Conservation (phyloP, 2,888 invertebrate species). For the Scaptodrosophila latifasciaeformis region DNA sequence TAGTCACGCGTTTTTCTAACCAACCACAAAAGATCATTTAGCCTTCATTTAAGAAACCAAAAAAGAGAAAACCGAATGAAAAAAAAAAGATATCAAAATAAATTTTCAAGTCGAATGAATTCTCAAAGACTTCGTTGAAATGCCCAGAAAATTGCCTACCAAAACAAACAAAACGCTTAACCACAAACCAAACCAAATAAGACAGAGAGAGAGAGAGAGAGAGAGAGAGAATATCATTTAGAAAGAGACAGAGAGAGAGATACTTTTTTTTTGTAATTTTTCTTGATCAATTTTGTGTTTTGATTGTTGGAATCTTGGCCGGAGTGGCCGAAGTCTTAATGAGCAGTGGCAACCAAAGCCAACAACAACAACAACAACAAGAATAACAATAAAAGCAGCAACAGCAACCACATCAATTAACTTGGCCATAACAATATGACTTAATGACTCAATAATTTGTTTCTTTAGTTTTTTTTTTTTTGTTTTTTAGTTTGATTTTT, state of each 20-base stretch:
- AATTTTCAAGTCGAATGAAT: too few relatives aligned
- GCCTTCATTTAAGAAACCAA: slow-evolving; percentile 22
- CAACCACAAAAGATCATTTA: slow-evolving; percentile 32
- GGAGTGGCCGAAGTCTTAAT: not conserved
- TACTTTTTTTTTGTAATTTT: too few relatives aligned
- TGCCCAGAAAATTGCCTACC: too few relatives aligned
- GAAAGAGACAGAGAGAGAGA: too few relatives aligned
- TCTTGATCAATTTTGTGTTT: slow-evolving; percentile 34
- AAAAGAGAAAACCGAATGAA: too few relatives aligned
- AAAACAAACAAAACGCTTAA: too few relatives aligned
- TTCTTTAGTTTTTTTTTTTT: too few relatives aligned
- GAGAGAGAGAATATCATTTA: too few relatives aligned
- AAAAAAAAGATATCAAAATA: too few relatives aligned
- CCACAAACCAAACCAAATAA: too few relatives aligned
- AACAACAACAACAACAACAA: not conserved
- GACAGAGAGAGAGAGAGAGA: too few relatives aligned
- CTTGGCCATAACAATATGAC: slow-evolving; percentile 10
- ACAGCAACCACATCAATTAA: not conserved
- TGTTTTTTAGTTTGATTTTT: too few relatives aligned
- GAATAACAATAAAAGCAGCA: not conserved
- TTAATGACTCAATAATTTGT: slow-evolving; percentile 58
- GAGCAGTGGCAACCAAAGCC: not conserved
- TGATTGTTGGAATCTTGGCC: slow-evolving; percentile 25
- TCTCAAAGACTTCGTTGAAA: slow-evolving; percentile 3
- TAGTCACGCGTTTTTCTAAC: slow-evolving; percentile 37